These are phyloP conservation scores for Ceramica pisi DNA, from an alignment of 2,888 invertebrate genomes.

Conservation along the genomic window DNA sequence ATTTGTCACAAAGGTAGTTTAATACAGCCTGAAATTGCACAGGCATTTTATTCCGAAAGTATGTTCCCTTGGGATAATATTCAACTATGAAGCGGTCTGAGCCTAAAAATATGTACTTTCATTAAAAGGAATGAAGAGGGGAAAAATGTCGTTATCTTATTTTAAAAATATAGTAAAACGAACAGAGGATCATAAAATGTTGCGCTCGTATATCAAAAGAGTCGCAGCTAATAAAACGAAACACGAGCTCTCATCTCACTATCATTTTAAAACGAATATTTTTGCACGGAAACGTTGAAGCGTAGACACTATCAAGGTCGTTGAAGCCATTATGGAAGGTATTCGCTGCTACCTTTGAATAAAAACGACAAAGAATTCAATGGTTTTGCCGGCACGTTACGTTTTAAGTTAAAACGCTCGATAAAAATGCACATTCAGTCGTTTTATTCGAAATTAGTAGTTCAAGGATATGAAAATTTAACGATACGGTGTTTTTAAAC, in stretches of 20 bases:
- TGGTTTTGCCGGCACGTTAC: constrained; percentile 12
- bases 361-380: constrained; percentile 30
- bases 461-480: constrained; percentile 6
- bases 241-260: constrained; percentile 25
- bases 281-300: constrained; percentile 36
- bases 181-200: constrained; percentile 6
- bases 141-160: not conserved
- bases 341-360: constrained; percentile 21
- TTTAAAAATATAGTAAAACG: constrained; percentile 21
- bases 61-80: no score
- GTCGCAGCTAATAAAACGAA: constrained; percentile 32
- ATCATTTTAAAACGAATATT: constrained; percentile 27
- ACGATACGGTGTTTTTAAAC: not conserved
- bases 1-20: no score
- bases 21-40: no score
- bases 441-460: not conserved
- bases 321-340: constrained; percentile 18
- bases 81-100: no score
- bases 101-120: not conserved
- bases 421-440: constrained; percentile 3
- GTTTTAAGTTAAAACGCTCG: constrained; percentile 1
- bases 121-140: not conserved
- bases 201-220: constrained; percentile 13
- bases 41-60: no score
- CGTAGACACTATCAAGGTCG: constrained; percentile 45